A percentile compares a stretch with the other conserved stretches of the same genome.
Conservation (phyloP, 2,113 vertebrate species). For the Pan troglodytes region NHGRI_mPanTro3-v2.1_pri NC_072404.2:76887501-76888000, state of each 20-base stretch:
- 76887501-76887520: too few relatives aligned
- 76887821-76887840: not conserved
- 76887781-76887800: not conserved
- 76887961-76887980: not conserved
- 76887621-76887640: not conserved
- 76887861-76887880: not conserved
- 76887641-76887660: not conserved
- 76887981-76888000: not conserved
- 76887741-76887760: accelerated
- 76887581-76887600: not conserved
- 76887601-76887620: not conserved
- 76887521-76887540: too few relatives aligned
- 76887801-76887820: not conserved
- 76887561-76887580: not conserved
- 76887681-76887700: not conserved
- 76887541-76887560: too few relatives aligned
- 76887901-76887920: not conserved
- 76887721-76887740: not conserved
- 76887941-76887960: not conserved
- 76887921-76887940: too few relatives aligned
- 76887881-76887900: not conserved
- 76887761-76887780: not conserved
- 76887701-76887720: not conserved
- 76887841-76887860: not conserved
- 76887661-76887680: accelerated